phyloP scores from a whole-genome alignment of 53 echinoderm and acorn worm species.

The Arbacia lixula region DNA sequence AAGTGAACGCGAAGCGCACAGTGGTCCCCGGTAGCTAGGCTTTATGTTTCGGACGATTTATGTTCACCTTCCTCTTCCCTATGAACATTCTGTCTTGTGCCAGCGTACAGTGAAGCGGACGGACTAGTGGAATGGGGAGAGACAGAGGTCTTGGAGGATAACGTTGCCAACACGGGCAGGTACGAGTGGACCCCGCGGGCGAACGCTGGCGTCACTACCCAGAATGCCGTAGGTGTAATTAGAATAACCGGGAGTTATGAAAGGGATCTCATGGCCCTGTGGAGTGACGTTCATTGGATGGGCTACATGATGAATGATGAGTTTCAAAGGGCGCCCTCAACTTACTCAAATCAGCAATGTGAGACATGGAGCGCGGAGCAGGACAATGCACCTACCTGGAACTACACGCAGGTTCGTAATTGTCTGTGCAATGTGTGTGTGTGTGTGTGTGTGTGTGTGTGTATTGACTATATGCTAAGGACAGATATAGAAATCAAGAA shows the following conservation, averaged over 20 bases:
- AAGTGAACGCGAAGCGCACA: too few species aligned
- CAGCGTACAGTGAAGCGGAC: conserved; percentile 70
- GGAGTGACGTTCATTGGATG: conserved; percentile 76
- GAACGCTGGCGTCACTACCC: conserved; percentile 59
- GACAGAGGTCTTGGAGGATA: conserved; percentile 71
- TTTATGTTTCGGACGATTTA: too few species aligned
- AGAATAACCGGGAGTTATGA: conserved; percentile 81
- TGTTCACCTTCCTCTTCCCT: too few species aligned
- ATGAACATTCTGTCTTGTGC: too few species aligned
- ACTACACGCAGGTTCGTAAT: neutral
- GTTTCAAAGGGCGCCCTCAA: conserved; percentile 68
- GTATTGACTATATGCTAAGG: too few species aligned
- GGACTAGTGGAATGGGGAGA: conserved; percentile 77
- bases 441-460: too few species aligned
- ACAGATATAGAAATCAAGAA: too few species aligned
- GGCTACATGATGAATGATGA: conserved; percentile 81
- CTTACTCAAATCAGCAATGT: conserved; percentile 73
- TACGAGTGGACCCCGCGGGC: conserved; percentile 74
- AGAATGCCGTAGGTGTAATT: conserved; percentile 83
- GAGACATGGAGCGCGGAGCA: conserved; percentile 59
- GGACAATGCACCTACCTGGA: conserved; percentile 38
- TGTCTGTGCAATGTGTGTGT: too few species aligned
- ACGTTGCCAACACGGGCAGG: conserved; percentile 77
- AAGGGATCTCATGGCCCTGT: conserved; percentile 61
- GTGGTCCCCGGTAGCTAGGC: too few species aligned